Conservation (phyloP, 2,797 vertebrate genomes). For the Craterocephalus amniculus region DNA sequence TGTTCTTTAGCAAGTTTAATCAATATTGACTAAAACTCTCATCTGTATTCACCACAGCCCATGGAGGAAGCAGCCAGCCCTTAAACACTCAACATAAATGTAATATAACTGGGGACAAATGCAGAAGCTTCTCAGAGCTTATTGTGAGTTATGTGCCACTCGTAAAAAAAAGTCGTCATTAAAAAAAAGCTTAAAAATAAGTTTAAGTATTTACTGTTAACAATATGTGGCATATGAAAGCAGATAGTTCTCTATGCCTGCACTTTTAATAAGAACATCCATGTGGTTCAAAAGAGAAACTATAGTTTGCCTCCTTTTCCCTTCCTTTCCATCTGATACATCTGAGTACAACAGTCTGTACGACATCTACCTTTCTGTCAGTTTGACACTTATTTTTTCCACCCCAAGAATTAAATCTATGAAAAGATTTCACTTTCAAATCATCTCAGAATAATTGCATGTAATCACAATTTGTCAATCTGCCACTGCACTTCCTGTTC, state of each 20-base stretch:
- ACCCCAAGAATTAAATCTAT: conserved; percentile 26
- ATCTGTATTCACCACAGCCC: conserved; percentile 13
- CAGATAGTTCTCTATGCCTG: conserved; percentile 5
- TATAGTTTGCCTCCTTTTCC: background rate
- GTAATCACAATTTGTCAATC: conserved; percentile 60
- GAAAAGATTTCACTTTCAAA: conserved; percentile 57
- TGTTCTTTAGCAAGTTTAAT: conserved; percentile 18
- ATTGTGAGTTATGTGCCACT: background rate
- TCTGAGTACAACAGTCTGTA: no score
- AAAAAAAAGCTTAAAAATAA: no score
- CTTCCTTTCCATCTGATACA: conserved; percentile 11
- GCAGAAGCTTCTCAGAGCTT: background rate
- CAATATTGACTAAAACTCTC: conserved; percentile 15
- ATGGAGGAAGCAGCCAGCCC: background rate
- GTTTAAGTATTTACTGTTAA: background rate
- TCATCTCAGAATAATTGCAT: conserved; percentile 62
- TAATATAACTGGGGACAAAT: background rate
- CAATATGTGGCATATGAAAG: background rate
- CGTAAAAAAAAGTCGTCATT: conserved; percentile 5
- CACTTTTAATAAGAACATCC: background rate
- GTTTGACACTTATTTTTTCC: conserved; percentile 14
- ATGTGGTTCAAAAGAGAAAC: conserved; percentile 10
- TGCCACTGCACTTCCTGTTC: conserved; percentile 51
- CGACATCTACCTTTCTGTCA: no score
- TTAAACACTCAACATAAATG: background rate